Evolutionary conservation across 2,888 invertebrate species (phyloP), one percentile per base, ranked within the genome.

Genomic region (Corythucha ciliata): DNA sequence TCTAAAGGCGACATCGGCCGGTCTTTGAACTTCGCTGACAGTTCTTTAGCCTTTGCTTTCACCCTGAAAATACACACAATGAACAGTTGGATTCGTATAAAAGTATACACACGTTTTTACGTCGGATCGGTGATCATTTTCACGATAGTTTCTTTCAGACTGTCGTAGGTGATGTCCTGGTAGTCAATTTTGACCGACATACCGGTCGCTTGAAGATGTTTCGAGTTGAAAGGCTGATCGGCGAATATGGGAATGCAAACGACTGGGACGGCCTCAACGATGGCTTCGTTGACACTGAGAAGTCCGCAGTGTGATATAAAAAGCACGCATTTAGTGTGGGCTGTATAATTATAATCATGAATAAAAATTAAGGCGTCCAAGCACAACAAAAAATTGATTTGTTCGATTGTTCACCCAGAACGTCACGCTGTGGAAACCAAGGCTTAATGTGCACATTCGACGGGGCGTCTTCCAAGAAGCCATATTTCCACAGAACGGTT

Each of bases 401-500:
- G n/a, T n/a, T n/a, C n/a, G 36, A 7, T 14, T 7, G 7, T 36
- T 42, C 42, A 87, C 88, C 80, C 48, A 89, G 70, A 62, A 89
- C 72, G 63, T 84, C 83, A 61, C 79, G 77, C 63, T 89, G 89
- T 1, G 88, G 87, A 60, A 82, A 65, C 84, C 83, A 85, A 54
- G 72, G 74, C 36, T 71, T 70, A 7, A 75, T 66, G 65, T 75
- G 74, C 6, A 85, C 69, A 65, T 84, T 83, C 47, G 73, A 69
- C 22, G 78, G 76, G 58, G 79, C 72, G 22, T 70, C 69, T 0
- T 71, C 68, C 58, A 77, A 63, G n/a, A n/a, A n/a, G 44, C 74
- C 72, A 80, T 81, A 84, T 72, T 84, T 85, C 85, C 85, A 87
- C 37, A 88, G 70, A 26, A 88, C 77, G 54, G 78, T 75, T 58